phyloP scores from a whole-genome alignment of 1,140 invertebrate genomes.

The Theocolax elegans region DNA sequence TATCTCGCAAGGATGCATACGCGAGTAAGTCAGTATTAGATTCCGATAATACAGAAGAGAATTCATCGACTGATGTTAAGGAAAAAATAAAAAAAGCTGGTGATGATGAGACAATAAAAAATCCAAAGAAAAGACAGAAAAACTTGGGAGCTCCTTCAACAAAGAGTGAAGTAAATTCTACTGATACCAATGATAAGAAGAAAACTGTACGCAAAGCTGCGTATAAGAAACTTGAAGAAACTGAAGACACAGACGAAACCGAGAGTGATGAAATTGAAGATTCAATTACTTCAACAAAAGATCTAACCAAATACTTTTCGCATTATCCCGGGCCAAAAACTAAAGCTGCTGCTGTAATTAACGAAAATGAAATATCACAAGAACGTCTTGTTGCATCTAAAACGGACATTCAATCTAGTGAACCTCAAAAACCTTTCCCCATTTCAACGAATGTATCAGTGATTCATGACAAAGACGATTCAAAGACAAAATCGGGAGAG shows the following conservation, averaged over 20 bases:
- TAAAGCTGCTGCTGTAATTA: constrained; percentile 13
- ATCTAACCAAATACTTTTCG: constrained; percentile 30
- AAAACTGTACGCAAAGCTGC: not conserved
- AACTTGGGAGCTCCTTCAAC: not conserved
- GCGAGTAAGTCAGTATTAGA: not conserved
- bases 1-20: not conserved
- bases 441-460: not conserved
- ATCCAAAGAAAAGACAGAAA: constrained; percentile 62
- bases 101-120: constrained; percentile 59
- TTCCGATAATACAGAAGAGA: not conserved
- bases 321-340: constrained; percentile 37
- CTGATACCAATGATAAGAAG: constrained; percentile 16
- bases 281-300: not conserved
- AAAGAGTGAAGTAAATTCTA: not conserved
- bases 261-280: not conserved
- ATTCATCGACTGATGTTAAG: constrained; percentile 46
- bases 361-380: constrained; percentile 1
- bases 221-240: constrained; percentile 14
- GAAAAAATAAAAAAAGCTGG: constrained; percentile 62
- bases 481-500: not conserved
- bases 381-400: constrained; percentile 1
- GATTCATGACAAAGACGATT: constrained; percentile 11
- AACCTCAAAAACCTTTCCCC: not conserved
- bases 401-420: not conserved
- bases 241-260: constrained; percentile 4